Evolutionary conservation across 1,140 invertebrate species (phyloP), one percentile per base, ranked within the genome.

Genomic region (Musca vetustissima): DNA sequence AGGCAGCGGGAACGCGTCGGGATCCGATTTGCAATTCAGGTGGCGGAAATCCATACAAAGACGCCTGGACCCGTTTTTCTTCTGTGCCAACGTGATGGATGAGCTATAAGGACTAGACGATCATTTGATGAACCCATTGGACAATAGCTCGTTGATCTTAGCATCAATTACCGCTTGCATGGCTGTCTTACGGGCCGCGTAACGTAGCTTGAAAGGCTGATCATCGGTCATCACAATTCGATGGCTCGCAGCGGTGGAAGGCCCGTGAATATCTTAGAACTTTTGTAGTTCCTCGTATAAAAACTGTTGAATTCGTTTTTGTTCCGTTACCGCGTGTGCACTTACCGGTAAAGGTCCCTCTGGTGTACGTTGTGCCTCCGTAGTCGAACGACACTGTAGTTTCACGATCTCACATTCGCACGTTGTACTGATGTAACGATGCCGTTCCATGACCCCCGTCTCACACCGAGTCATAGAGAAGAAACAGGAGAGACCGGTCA

Each of bases 1-100:
- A 1, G 84, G 83, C 8, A 86, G 73, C 4, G 84, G 84, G 70
- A 77, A 86, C 0, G 72, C 65, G 57, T 83, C 78, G 28, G 74
- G 73, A 15, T 77, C 71, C 0, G 79, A 80, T 2, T 77, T 71
- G 0, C 68, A n/a, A 52, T 83, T 84, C 2, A 84, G 59, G n/a
- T 72, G 73, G 8, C 81, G 50, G 64, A 76, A 80, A 65, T 83
- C 80, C 4, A 83, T 73, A 70, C 80, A 83, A 48, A 83, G 72
- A n/a, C 80, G 48, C 0, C 49, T 70, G n/a, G 24, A 36, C 15
- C 59, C 59, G 49, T 50, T 50, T 17, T 50, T 50, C 76, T 75
- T 22, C 53, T 66, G 15, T n/a, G 61, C 43, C 28, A 48, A 32
- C 28, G 17, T 22, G 11, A 28, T 22, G 43, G 28, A 19, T 14